Evolutionary conservation across 2,888 invertebrate genomes (phyloP).

Genomic region (Scaptomyza reducta): DNA sequence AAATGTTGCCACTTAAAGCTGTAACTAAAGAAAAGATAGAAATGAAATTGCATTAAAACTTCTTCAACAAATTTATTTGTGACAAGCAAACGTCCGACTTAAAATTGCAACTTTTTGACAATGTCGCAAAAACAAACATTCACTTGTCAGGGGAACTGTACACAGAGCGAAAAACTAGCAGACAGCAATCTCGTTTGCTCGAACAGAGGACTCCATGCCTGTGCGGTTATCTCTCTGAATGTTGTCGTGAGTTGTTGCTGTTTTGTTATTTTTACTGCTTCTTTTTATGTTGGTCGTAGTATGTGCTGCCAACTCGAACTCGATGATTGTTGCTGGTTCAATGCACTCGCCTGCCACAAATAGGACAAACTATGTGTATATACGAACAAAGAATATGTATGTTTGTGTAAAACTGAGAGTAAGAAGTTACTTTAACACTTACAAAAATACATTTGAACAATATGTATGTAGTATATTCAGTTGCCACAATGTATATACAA

Average conservation of each 20-base stretch:
- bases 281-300: slow-evolving; percentile 7
- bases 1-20: slow-evolving; percentile 23
- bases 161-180: slow-evolving; percentile 52
- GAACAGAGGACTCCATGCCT: slow-evolving; percentile 8
- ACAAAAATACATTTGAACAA: background rate
- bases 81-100: slow-evolving; percentile 3
- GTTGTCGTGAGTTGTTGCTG: slow-evolving; percentile 19
- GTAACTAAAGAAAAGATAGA: slow-evolving; percentile 32
- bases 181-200: slow-evolving; percentile 55
- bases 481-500: background rate
- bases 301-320: slow-evolving; percentile 38
- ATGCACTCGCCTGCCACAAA: slow-evolving; percentile 64
- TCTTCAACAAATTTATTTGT: slow-evolving; percentile 12
- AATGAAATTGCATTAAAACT: slow-evolving; percentile 27
- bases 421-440: slow-evolving; percentile 11
- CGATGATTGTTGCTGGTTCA: slow-evolving; percentile 70
- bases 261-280: slow-evolving; percentile 23
- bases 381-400: slow-evolving; percentile 27
- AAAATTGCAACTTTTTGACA: slow-evolving; percentile 23
- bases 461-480: background rate
- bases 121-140: slow-evolving; percentile 18
- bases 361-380: slow-evolving; percentile 53
- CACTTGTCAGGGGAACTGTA: slow-evolving; percentile 27
- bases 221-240: slow-evolving; percentile 21
- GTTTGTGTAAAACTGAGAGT: slow-evolving; percentile 5